These are phyloP conservation scores for Mongoloraphidia duomilia DNA, from an alignment of 2,888 invertebrate genomes.

Conservation along the genomic window DNA sequence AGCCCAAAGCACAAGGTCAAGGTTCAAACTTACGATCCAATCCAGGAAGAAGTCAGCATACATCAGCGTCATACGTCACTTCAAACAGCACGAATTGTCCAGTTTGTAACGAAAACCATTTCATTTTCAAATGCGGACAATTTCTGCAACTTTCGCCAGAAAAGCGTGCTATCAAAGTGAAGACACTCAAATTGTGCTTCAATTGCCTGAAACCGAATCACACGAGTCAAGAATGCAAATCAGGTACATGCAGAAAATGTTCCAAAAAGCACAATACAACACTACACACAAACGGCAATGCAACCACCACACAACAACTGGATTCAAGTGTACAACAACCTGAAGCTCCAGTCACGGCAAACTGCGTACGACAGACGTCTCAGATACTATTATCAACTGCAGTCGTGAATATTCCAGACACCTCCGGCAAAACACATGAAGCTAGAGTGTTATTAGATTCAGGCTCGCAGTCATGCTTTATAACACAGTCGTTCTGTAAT, in stretches of 20 bases:
- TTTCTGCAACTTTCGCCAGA: neutral
- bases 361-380: too few relatives aligned
- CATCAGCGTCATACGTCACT: too few relatives aligned
- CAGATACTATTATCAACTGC: conserved; percentile 13
- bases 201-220: neutral
- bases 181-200: neutral
- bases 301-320: too few relatives aligned
- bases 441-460: conserved; percentile 14
- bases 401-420: conserved; percentile 7
- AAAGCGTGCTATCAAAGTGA: neutral
- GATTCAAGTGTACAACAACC: neutral
- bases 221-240: neutral
- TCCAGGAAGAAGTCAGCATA: too few relatives aligned
- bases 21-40: too few relatives aligned
- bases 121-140: neutral
- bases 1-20: neutral
- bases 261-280: neutral
- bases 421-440: conserved; percentile 5
- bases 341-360: too few relatives aligned
- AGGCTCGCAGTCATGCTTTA: conserved; percentile 14
- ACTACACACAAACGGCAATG: neutral
- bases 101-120: neutral
- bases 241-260: neutral
- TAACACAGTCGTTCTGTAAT: too few relatives aligned
- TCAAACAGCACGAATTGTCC: neutral